A percentile compares a stretch with the other conserved stretches of the same genome.
Conservation (phyloP, 2,888 invertebrate genomes). For the Syrphus vitripennis region DNA sequence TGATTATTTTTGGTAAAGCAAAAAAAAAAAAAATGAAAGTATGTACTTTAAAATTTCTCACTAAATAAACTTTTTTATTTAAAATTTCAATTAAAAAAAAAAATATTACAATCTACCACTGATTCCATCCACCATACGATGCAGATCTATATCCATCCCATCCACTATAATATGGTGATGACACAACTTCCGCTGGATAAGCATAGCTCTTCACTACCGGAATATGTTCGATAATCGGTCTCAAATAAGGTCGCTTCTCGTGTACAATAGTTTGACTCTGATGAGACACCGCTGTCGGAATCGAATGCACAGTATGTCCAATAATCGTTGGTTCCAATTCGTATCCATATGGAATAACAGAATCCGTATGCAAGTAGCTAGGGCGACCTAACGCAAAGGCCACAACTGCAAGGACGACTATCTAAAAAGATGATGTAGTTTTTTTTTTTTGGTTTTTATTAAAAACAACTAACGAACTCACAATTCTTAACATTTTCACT, state of each 20-base stretch:
- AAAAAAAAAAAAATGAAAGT: neutral
- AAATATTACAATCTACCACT: slow-evolving; percentile 32
- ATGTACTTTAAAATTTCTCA: neutral
- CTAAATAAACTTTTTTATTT: neutral
- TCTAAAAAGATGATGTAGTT: slow-evolving; percentile 10
- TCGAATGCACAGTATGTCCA: slow-evolving; percentile 75
- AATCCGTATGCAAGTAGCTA: slow-evolving; percentile 74
- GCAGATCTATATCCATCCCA: slow-evolving; percentile 60
- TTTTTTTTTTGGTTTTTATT: neutral
- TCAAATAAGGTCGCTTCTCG: slow-evolving; percentile 78
- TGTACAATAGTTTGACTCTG: slow-evolving; percentile 80
- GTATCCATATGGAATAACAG: slow-evolving; percentile 72
- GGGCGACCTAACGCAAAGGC: slow-evolving; percentile 72
- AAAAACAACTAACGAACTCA: slow-evolving; percentile 69
- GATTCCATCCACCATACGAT: slow-evolving; percentile 72
- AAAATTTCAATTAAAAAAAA: neutral
- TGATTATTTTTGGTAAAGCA: too few relatives aligned
- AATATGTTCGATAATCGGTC: slow-evolving; percentile 76
- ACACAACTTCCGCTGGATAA: slow-evolving; percentile 57
- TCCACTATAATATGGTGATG: slow-evolving; percentile 50
- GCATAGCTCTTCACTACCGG: slow-evolving; percentile 75
- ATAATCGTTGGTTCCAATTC: slow-evolving; percentile 77
- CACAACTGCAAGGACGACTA: slow-evolving; percentile 34
- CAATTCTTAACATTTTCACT: slow-evolving; percentile 76
- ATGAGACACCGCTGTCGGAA: slow-evolving; percentile 78